A percentile compares a stretch with the other conserved stretches of the same genome.
phyloP scores from a whole-genome alignment of 2,888 invertebrate genomes.

The Chironomus tentans region DNA sequence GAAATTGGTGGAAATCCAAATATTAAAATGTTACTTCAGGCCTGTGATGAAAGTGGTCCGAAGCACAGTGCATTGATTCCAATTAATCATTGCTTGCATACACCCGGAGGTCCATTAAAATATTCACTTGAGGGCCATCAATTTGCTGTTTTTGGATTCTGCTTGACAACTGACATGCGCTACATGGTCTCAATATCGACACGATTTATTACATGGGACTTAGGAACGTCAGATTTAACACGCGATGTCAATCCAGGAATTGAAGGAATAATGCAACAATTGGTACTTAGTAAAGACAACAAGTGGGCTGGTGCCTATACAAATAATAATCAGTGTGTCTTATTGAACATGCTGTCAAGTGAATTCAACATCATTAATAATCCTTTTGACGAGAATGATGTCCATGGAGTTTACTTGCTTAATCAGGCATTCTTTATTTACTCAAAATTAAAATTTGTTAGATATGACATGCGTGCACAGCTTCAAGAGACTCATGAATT shows the following conservation, averaged over 20 bases:
- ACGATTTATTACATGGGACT: conserved; percentile 93
- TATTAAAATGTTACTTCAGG: conserved; percentile 77
- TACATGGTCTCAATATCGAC: conserved; percentile 96
- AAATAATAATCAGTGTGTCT: conserved; percentile 73
- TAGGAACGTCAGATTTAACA: conserved; percentile 90
- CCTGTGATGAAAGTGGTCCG: conserved; percentile 85
- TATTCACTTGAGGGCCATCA: conserved; percentile 97
- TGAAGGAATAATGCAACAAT: conserved; percentile 91
- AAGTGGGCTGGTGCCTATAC: conserved; percentile 93
- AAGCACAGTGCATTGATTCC: conserved; percentile 85
- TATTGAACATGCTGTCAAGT: conserved; percentile 87
- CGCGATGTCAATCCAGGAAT: conserved; percentile 87
- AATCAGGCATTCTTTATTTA: conserved; percentile 68
- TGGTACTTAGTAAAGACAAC: conserved; percentile 89
- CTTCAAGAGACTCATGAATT: conserved; percentile 45
- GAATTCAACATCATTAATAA: conserved; percentile 83
- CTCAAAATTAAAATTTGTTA: conserved; percentile 65
- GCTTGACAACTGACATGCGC: conserved; percentile 78
- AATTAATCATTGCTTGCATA: conserved; percentile 90
- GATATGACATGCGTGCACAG: conserved; percentile 69
- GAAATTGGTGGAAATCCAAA: conserved; percentile 75
- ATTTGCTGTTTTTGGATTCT: conserved; percentile 91
- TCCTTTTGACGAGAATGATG: conserved; percentile 60
- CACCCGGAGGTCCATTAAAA: conserved; percentile 97
- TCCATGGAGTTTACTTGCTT: conserved; percentile 56